Conservation (phyloP, 2,888 invertebrate genomes). For the Mystacides longicornis region DNA sequence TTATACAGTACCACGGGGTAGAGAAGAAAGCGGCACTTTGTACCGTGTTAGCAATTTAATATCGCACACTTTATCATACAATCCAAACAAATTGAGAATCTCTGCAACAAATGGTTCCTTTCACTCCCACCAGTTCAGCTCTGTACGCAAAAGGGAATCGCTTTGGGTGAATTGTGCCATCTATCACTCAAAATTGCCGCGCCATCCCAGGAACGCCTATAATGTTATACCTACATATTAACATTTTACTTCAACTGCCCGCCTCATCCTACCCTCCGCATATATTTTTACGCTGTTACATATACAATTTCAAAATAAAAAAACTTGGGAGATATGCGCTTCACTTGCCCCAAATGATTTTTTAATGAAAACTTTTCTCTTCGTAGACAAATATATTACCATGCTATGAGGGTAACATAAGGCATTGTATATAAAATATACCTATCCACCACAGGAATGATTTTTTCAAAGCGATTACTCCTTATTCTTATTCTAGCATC, state of each 20-base stretch:
- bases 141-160: conserved; percentile 1
- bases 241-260: conserved; percentile 2
- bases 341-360: neutral
- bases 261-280: neutral
- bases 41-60: conserved; percentile 1
- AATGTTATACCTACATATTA: conserved; percentile 1
- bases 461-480: too few relatives aligned
- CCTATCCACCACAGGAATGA: too few relatives aligned
- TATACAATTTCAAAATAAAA: too few relatives aligned
- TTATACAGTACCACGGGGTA: neutral
- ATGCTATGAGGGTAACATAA: too few relatives aligned
- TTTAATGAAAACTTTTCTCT: neutral
- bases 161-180: conserved; percentile 3
- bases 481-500: too few relatives aligned
- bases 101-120: conserved; percentile 2
- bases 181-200: conserved; percentile 4
- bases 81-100: conserved; percentile 1
- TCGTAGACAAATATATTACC: neutral
- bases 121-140: conserved; percentile 1
- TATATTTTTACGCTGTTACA: neutral
- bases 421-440: too few relatives aligned
- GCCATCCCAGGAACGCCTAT: neutral
- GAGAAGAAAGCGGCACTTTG: neutral
- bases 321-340: neutral
- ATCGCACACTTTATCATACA: neutral